Base-by-base conservation (phyloP, 2,113 vertebrate species). In the Orthonyx spaldingii region DNA sequence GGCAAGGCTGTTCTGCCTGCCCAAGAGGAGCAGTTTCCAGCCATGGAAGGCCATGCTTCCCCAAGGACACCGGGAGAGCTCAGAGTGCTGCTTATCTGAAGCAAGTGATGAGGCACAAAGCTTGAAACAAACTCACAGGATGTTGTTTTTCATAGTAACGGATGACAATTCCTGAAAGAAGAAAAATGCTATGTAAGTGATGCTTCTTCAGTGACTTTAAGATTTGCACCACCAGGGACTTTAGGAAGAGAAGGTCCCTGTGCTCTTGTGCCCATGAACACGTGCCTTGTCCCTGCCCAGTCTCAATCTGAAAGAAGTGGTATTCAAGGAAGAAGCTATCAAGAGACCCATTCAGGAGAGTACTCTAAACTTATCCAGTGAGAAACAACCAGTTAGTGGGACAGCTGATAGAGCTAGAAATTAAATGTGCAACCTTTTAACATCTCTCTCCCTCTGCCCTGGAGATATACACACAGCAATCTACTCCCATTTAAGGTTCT, bases 131-230 rank as follows among this genome's bases (percentile, higher is more conserved):
- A 85, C 47, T 93, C 65, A 84, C 10, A 63, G n/a, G 68, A 22
- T 42, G 22, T 42, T 53, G 41, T 13, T 91, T 80, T 92, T 69
- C 52, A 42, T 49, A 80, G 20, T 4, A 39, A 86, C n/a, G 37
- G 65, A 68, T 55, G 16, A 55, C 21, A 71, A 2, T 65, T 96
- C 85, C 96, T 97, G 83, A 80, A 94, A 95, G 52, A 39, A 76
- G 50, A 95, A 60, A n/a, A 96, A 55, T 1, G 15, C 28, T 35
- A 11, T 0, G 0, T 93, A 56, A 91, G 42, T 55, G 19, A 33
- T 77, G n/a, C 47, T 66, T 68, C n/a, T 78, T 66, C 66, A 69
- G 39, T 35, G 28, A 64, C 20, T 75, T 81, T 53, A 71, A 68
- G 44, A 23, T 75, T n/a, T 14, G 28, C 22, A 44, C 17, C 15